Evolutionary conservation across 1,140 invertebrate genomes (phyloP).

Genomic region (Papilio dardanus): DNA sequence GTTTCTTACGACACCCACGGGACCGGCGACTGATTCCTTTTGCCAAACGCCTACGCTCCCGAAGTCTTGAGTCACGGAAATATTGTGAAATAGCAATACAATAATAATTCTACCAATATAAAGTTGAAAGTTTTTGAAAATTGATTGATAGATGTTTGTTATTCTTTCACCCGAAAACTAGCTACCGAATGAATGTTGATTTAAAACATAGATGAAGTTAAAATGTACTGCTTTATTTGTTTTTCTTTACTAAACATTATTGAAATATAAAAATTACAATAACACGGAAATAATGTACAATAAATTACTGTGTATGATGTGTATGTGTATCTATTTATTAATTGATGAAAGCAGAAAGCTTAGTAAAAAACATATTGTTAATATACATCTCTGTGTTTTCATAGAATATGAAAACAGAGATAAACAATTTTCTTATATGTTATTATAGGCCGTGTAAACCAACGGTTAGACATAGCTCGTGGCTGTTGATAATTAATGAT

Average conservation of each 20-base stretch:
- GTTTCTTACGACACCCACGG: neutral
- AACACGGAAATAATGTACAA: neutral
- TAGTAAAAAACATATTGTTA: too few species aligned
- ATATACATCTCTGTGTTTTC: too few species aligned
- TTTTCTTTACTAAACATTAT: too few species aligned
- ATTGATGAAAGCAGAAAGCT: too few species aligned
- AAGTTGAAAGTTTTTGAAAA: neutral
- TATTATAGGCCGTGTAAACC: too few species aligned
- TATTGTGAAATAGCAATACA: neutral
- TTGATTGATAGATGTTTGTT: neutral
- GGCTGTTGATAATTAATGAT: neutral
- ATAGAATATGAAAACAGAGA: neutral
- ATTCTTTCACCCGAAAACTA: neutral
- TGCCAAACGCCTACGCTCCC: constrained; percentile 1
- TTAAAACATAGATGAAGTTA: neutral
- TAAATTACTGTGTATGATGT: too few species aligned
- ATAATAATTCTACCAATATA: neutral
- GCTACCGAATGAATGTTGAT: neutral
- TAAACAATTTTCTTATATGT: neutral
- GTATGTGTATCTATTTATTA: too few species aligned
- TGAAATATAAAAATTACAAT: neutral
- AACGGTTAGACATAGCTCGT: neutral
- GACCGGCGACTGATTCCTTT: neutral
- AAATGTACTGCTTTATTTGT: too few species aligned
- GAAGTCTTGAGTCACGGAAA: constrained; percentile 6